phyloP scores from a whole-genome alignment of 2,797 vertebrate genomes.

The Scolopax rusticola region DNA sequence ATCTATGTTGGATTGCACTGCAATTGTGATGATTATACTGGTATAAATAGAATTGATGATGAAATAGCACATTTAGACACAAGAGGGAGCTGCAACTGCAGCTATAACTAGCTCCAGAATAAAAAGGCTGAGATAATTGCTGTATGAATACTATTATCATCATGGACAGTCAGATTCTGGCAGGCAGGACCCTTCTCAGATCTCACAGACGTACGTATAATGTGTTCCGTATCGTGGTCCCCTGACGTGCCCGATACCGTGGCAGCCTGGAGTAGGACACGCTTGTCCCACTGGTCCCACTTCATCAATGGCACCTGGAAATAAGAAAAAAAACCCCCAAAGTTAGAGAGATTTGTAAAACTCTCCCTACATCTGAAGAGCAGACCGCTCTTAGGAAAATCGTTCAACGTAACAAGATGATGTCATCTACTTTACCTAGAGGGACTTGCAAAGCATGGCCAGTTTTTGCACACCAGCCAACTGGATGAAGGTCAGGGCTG shows the following conservation, averaged over 20 bases:
- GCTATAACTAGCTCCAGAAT: background rate
- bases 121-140: background rate
- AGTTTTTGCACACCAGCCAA: slow-evolving; percentile 92
- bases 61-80: slow-evolving; percentile 15
- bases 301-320: slow-evolving; percentile 80
- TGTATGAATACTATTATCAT: background rate
- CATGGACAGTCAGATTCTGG: background rate
- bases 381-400: background rate
- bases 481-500: slow-evolving; percentile 88
- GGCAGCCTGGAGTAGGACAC: slow-evolving; percentile 91
- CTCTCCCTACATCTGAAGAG: background rate
- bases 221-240: slow-evolving; percentile 92
- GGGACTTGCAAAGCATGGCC: slow-evolving; percentile 88
- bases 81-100: slow-evolving; percentile 66
- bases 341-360: background rate
- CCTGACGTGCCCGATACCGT: slow-evolving; percentile 89
- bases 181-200: background rate
- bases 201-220: slow-evolving; percentile 84
- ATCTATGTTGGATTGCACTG: background rate
- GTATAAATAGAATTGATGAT: background rate
- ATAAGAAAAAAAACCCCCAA: background rate
- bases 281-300: slow-evolving; percentile 82
- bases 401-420: fast-evolving
- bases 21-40: background rate
- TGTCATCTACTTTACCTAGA: slow-evolving; percentile 74